Evolutionary conservation across 1,140 invertebrate species (phyloP), one percentile per base, ranked within the genome.

Genomic region (Thalassaphorura encarpata): DNA sequence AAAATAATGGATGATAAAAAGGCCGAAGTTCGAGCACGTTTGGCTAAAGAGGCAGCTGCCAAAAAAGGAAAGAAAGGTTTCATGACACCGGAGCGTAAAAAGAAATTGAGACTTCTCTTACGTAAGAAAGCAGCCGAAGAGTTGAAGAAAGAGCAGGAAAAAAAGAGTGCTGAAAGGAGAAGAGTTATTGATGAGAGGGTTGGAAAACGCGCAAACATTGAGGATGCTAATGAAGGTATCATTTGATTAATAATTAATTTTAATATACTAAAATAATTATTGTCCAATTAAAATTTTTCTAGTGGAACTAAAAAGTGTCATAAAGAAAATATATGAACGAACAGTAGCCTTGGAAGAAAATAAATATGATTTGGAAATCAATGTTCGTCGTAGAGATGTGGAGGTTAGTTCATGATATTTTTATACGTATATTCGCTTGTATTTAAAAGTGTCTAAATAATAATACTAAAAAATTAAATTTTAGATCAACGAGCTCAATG

Each of bases 111-210:
- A 80, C 81, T 97, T 79, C 78, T 99, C 77, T 81, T 99, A 78
- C 94, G 97, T 85, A 94, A 97, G 78, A 99, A 98, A 82, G 96
- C 96, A 70, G 95, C 96, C 67, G 96, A 99, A 76, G 95, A 99
- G 76, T 79, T 99, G 77, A 97, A 97, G 79, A 96, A 96, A 73
- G 94, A 99, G 79, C 95, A 98, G 74, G 92, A 97, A 77, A 84
- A 90, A 71, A 97, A 97, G 79, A 90, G 92, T 29, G 89, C 91
- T 64, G 95, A 98, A 74, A 89, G 94, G 72, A 94, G 94, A 76
- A 85, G 87, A 69, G 92, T 94, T 77, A 96, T 99, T 73, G 89
- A 93, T 73, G 86, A 96, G 72, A 80, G 93, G 70, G 92, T 89
- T 70, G 90, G 90, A 71, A 84, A 87, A 72, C 78, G 89, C 55